Evolutionary conservation across 2,888 invertebrate species (phyloP), one percentile per base, ranked within the genome.

Genomic region (Megaustenia siamemsis): DNA sequence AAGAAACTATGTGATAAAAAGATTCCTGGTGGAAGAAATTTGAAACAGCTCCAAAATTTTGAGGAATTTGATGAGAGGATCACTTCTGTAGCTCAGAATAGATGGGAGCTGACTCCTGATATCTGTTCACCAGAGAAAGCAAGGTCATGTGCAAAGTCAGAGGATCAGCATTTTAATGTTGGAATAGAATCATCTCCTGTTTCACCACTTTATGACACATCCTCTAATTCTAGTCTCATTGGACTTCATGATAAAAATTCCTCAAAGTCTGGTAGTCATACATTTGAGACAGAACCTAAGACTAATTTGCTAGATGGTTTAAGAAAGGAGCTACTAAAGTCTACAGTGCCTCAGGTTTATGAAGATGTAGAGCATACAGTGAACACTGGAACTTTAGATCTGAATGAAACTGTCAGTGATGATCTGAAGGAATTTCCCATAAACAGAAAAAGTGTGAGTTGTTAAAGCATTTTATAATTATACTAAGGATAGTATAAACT

Each of bases 171-270:
- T 32, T 40, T n/a, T 1, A 63, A 15, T 10, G 2, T 32, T 45
- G 43, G 43, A 40, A 28, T 82, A 43, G 43, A 73, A 21, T 32
- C 43, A 28, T 83, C 83, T 45, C 77, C 83, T 35, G 35, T 68
- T 18, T 1, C 12, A 53, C 68, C 77, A 45, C 60, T 83, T 53
- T 15, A 38, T 28, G 21, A 53, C 8, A 69, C 83, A 5, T 35
- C 77, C 40, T 12, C 21, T 8, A 40, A 21, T 38, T 83, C 83
- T 6, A 68, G 66, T 82, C 12, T 76, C 21, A 66, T 82, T 60
- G 75, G 49, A 60, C 24, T 63, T 6, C 32, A 28, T 45, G 60
- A 53, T 35, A 69, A 21, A 53, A 60, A 43, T 38, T 73, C 73
- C 60, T 35, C 32, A 15, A 60, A 40, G 28, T n/a, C 35, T 28